These are phyloP conservation scores for Pandemis cinnamomeana DNA, from an alignment of 2,888 invertebrate species.

Conservation along the genomic window DNA sequence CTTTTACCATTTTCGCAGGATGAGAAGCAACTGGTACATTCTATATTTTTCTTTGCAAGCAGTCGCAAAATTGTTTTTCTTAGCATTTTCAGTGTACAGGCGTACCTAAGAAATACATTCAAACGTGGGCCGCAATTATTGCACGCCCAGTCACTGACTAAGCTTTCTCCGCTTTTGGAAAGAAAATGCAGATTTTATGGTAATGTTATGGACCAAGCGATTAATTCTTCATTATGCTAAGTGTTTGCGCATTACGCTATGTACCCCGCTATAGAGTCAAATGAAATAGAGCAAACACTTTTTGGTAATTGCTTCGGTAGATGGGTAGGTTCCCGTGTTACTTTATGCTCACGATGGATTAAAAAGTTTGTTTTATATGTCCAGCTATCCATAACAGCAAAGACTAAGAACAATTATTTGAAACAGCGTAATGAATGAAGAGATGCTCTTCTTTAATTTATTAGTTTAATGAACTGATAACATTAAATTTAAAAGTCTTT, in stretches of 20 bases:
- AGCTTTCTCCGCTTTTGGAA: slow-evolving; percentile 36
- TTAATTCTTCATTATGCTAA: slow-evolving; percentile 41
- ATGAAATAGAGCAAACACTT: slow-evolving; percentile 23
- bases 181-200: slow-evolving; percentile 40
- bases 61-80: too few species aligned
- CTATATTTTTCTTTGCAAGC: too few species aligned
- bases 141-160: slow-evolving; percentile 25
- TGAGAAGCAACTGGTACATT: too few species aligned
- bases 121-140: slow-evolving; percentile 9
- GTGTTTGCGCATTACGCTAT: slow-evolving; percentile 29
- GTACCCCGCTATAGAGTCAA: slow-evolving; percentile 7
- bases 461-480: too few species aligned
- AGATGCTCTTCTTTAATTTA: too few species aligned
- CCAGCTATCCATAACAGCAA: too few species aligned
- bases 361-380: too few species aligned
- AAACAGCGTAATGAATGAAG: too few species aligned
- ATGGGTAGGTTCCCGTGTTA: not conserved
- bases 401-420: too few species aligned
- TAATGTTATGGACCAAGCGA: slow-evolving; percentile 38
- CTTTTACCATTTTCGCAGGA: too few species aligned
- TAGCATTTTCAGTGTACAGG: not conserved
- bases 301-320: slow-evolving; percentile 16
- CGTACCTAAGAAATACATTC: not conserved
- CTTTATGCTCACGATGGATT: not conserved
- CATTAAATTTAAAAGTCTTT: too few species aligned